Base-by-base conservation (phyloP, 1,140 invertebrate species). In the Tetramorium parvispinum region DNA sequence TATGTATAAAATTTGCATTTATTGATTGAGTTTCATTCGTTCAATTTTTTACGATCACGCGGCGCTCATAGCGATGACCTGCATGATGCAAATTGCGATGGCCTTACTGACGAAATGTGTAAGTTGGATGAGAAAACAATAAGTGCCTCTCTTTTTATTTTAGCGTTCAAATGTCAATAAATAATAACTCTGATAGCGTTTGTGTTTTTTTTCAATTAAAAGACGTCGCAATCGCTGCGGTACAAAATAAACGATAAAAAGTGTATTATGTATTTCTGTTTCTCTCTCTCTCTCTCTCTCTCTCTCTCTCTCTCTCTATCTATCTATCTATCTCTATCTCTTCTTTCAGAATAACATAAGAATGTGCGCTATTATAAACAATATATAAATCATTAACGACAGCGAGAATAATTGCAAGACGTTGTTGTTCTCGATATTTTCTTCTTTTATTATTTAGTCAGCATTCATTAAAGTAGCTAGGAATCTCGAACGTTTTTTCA, bases 21-120 rank as follows among this genome's bases (percentile, higher is more conserved):
- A 53, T 53, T 32, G 10, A 55, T 63, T 3, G 3, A 63, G 11
- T 49, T 32, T 13, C 43, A 27, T 13, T 65, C 24, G 18, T 49
- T 46, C 4, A 5, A 24, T 46, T 78, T 49, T 1, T n/a, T 18
- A 51, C 3, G 18, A 49, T 70, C 16, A 32, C 68, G 46, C 11
- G 10, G 7, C 37, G n/a, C 7, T 65, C 11, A 21, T 7, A 32
- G 27, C 46, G 21, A 63, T 65, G 37, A 40, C 18, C 43, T n/a
- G 77, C 21, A 49, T 77, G 8, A 8, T 49, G 57, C 46, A 18
- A 79, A 66, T 6, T 77, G 40, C 27, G 76, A 78, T 37, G 32
- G 11, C 13, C 46, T 40, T 2, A 40, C 37, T 53, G 32, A 70
- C 4, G 32, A 81, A 53, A 70, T 27, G n/a, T 81, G 3, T 6